Conservation (phyloP, 1,140 invertebrate species). For the Trinorchestia longiramus region DNA sequence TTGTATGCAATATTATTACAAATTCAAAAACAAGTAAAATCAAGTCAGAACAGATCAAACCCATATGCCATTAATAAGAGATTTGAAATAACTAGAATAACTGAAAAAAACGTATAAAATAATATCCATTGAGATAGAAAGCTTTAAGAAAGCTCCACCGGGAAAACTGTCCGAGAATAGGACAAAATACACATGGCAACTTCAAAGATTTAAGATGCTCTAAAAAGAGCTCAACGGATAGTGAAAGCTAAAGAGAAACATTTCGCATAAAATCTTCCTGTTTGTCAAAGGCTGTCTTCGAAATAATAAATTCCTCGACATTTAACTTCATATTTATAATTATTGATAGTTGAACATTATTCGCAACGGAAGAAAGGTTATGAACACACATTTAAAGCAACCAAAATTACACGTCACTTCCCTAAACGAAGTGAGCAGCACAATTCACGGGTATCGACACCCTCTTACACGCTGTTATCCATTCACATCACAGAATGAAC, state of each 20-base stretch:
- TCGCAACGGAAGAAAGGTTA: neutral
- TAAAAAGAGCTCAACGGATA: neutral
- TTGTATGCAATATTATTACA: too few relatives aligned
- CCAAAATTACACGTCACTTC: neutral
- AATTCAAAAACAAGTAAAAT: too few relatives aligned
- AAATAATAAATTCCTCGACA: neutral
- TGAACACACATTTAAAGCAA: neutral
- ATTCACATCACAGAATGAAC: too few relatives aligned
- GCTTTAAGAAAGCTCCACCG: too few relatives aligned
- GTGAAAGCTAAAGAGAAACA: neutral
- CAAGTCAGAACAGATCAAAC: too few relatives aligned
- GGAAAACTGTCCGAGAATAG: too few relatives aligned
- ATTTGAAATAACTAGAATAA: too few relatives aligned
- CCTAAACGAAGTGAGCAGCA: neutral
- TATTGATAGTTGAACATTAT: neutral
- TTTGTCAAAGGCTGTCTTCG: neutral
- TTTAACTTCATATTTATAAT: neutral
- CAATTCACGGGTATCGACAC: neutral
- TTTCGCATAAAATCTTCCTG: neutral
- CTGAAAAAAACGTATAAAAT: too few relatives aligned
- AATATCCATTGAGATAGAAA: too few relatives aligned
- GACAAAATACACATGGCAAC: neutral
- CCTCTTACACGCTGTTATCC: neutral
- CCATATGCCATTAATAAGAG: too few relatives aligned
- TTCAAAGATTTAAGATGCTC: neutral